Evolutionary conservation across 2,888 invertebrate genomes (phyloP), one percentile per base, ranked within the genome.

Genomic region (Elgonia sp.): DNA sequence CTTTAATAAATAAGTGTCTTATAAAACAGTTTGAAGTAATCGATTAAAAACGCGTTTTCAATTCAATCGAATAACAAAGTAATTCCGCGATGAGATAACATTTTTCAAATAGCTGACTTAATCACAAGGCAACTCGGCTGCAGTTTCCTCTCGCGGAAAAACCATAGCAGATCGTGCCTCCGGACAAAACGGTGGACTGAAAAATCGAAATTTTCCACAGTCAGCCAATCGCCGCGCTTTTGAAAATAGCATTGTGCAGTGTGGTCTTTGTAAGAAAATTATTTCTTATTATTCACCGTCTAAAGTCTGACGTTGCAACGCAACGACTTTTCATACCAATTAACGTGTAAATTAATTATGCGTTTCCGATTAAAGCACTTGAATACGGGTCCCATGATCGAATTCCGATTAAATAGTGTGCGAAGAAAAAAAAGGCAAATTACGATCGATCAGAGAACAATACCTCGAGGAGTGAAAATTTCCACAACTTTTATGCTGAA

Each of bases 331-430:
- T 60, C 72, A 39, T 62, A 21, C 63, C 81, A 81, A 70, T 81
- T 81, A 81, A 60, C 72, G 70, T 50, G 37, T 46, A 39, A 72
- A 72, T 81, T 70, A 81, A 72, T 72, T 81, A 63, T 53, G 81
- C 72, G 53, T 81, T 63, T 72, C 50, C 72, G 46, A 60, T 60
- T 70, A 69, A 80, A 46, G 39, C 39, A 53, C 18, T 18, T 29
- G 62, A 18, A 40, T 46, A 37, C 69, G 10, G 37, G 29, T 29
- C 9, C 42, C 69, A 14, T n/a, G 62, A 53, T 70, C 62, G 69
- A 60, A 80, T 81, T 81, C 81, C 62, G 50, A 70, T 70, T 81
- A 81, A 81, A 42, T 69, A 29, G 21, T 37, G 18, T 50, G 79
- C 10, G 14, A 29, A 29, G 60, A 79, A 46, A 70, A 62, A 50